Percentiles rank a stretch among this genome's conserved stretches.
Evolutionary conservation across 2,888 invertebrate genomes (phyloP).

Genomic region (Apoda limacodes): DNA sequence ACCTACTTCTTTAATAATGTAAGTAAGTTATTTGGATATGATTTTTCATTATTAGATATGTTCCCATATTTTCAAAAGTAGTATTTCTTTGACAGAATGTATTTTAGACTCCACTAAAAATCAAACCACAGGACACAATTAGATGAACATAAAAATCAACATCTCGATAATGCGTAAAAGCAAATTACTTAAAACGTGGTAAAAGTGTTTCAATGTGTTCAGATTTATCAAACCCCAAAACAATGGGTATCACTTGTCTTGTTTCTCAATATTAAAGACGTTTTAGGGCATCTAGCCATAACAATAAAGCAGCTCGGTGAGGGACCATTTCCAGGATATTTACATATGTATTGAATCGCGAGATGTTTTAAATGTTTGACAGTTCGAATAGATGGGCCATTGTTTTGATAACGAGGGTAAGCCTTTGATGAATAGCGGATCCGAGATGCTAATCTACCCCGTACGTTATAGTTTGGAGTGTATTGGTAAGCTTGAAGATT

Average conservation of each 20-base stretch:
- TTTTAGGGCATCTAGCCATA: constrained; percentile 54
- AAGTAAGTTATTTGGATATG: too few species aligned
- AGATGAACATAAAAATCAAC: not conserved
- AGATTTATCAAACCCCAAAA: not conserved
- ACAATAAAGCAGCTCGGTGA: constrained; percentile 49
- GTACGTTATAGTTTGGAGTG: constrained; percentile 7
- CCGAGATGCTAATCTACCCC: constrained; percentile 17
- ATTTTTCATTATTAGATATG: too few species aligned
- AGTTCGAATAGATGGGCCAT: constrained; percentile 43
- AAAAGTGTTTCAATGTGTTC: constrained; percentile 1
- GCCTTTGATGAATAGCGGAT: constrained; percentile 22
- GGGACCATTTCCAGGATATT: constrained; percentile 39
- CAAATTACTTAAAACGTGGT: constrained; percentile 1
- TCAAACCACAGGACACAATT: not conserved
- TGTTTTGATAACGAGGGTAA: constrained; percentile 25
- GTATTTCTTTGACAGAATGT: too few species aligned
- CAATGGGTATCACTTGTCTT: constrained; percentile 40
- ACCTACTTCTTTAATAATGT: too few species aligned
- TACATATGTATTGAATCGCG: constrained; percentile 47
- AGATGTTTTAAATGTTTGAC: constrained; percentile 57
- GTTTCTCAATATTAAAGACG: constrained; percentile 37
- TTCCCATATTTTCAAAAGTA: too few species aligned
- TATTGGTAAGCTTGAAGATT: too few species aligned
- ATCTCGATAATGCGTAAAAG: not conserved
- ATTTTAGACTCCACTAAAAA: not conserved